Conservation (phyloP, 2,888 invertebrate species). For the Andrena camellia region DNA sequence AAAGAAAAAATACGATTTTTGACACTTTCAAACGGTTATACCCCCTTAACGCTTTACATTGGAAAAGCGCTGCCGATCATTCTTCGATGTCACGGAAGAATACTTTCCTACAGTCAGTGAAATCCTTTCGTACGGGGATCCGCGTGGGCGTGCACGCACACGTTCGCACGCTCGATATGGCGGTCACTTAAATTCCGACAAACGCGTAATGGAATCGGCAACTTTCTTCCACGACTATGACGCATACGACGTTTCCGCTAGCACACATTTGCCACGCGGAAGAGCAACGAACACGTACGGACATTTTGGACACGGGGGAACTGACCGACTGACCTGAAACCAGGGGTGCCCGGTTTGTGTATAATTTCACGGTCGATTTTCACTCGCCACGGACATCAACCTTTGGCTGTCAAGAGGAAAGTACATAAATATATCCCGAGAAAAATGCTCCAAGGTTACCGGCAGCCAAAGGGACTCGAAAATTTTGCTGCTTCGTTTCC, state of each 20-base stretch:
- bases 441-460: constrained; percentile 21
- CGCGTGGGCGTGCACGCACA: constrained; percentile 42
- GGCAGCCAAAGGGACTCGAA: neutral
- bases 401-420: constrained; percentile 43
- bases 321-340: constrained; percentile 76
- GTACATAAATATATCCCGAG: constrained; percentile 49
- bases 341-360: constrained; percentile 34
- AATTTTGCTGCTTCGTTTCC: no score
- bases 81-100: constrained; percentile 13
- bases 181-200: constrained; percentile 61
- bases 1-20: no score
- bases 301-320: constrained; percentile 51
- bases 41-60: neutral
- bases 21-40: no score
- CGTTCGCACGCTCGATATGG: constrained; percentile 20
- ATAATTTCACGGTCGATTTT: constrained; percentile 63
- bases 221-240: constrained; percentile 75
- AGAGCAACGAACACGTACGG: constrained; percentile 43
- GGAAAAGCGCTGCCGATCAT: constrained; percentile 8
- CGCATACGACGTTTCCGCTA: constrained; percentile 77
- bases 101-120: constrained; percentile 59
- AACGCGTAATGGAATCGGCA: constrained; percentile 63
- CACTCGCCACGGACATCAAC: constrained; percentile 42
- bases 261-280: constrained; percentile 70
- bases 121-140: constrained; percentile 46